Conservation (phyloP, 2,888 invertebrate genomes). For the Marasmarcha lunaedactyla region DNA sequence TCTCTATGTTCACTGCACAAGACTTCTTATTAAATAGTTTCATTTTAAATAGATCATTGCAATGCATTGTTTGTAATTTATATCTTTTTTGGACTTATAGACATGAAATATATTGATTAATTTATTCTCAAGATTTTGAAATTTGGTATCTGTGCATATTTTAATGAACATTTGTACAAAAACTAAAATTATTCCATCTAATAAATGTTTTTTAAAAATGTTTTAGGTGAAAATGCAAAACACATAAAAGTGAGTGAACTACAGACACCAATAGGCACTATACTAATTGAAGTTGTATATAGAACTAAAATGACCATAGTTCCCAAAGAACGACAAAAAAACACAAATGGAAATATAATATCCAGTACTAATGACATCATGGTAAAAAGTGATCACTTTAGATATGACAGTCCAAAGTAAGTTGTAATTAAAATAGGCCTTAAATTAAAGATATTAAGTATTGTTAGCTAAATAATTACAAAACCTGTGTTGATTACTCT, state of each 20-base stretch:
- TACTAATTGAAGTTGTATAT: constrained; percentile 86
- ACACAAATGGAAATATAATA: constrained; percentile 36
- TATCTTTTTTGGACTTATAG: too few relatives aligned
- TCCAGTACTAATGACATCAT: constrained; percentile 70
- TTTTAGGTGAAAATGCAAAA: constrained; percentile 82
- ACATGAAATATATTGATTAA: too few relatives aligned
- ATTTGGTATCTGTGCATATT: too few relatives aligned
- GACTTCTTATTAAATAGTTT: too few relatives aligned
- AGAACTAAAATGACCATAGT: constrained; percentile 93
- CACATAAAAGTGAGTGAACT: constrained; percentile 87
- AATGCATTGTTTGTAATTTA: too few relatives aligned
- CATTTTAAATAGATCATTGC: too few relatives aligned
- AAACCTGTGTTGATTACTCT: too few relatives aligned
- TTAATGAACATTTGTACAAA: too few relatives aligned
- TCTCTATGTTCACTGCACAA: too few relatives aligned
- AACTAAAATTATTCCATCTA: too few relatives aligned
- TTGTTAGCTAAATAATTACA: too few relatives aligned
- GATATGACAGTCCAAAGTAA: constrained; percentile 70
- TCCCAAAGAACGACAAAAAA: constrained; percentile 78
- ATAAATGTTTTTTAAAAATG: neutral
- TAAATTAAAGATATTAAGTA: neutral
- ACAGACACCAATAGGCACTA: constrained; percentile 86
- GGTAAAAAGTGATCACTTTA: constrained; percentile 93
- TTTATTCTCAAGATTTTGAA: too few relatives aligned
- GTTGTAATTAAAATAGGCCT: constrained; percentile 17